Evolutionary conservation across 2,888 invertebrate species (phyloP), one percentile per base, ranked within the genome.

Genomic region (Andrena bucephala): DNA sequence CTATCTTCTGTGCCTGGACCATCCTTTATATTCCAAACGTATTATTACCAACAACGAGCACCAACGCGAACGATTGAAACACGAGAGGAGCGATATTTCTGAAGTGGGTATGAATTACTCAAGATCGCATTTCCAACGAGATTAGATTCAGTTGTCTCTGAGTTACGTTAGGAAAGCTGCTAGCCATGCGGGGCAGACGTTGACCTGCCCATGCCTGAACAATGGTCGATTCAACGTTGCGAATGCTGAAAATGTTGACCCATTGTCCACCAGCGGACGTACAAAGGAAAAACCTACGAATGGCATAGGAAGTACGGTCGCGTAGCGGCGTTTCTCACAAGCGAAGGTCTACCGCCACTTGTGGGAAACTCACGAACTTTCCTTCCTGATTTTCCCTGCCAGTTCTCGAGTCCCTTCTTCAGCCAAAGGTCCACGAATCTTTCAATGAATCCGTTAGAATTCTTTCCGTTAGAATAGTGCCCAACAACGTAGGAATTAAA

Each of bases 191-290:
- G 57, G 65, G 68, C 50, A 81, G 81, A 80, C 83, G 82, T 89
- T 83, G 84, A 83, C 77, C 87, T 77, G 85, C 73, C 78, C 81
- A 52, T 72, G 20, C 29, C n/a, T 65, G 85, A 77, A 89, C 85
- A 87, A 87, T 88, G 81, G 78, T 24, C 74, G 75, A 84, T 88
- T 87, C 86, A 87, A 86, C 85, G 85, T 89, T 87, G 81, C 86
- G 87, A 86, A 81, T 85, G 85, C 85, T 86, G 88, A 85, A 89
- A 84, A 87, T 86, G 85, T 83, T 87, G 74, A 75, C 5, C 81
- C 78, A 89, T 89, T 89, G 89, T 89, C 84, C 85, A 66, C 68
- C 3, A 27, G 65, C 50, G 52, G 69, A 59, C 70, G 50, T 59
- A 72, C 79, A 83, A 81, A 59, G 68, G 81, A 66, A 83, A 83